Percentiles rank a stretch among this genome's conserved stretches.
phyloP scores from a whole-genome alignment of 2,113 vertebrate species.

The Accipiter virgatus region DNA sequence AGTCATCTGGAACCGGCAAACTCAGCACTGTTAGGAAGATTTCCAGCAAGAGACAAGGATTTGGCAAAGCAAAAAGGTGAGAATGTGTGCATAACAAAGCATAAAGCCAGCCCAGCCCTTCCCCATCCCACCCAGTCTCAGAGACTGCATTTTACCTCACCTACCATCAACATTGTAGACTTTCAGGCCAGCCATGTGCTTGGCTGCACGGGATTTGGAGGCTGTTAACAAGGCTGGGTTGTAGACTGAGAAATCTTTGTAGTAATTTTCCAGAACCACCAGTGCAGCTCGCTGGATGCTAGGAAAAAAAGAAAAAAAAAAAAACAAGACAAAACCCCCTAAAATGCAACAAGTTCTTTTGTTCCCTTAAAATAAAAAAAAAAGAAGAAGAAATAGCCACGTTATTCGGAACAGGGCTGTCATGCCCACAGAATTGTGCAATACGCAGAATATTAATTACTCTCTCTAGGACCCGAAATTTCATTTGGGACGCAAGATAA shows the following conservation, averaged over 20 bases:
- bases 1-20: background rate
- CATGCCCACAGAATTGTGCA: background rate
- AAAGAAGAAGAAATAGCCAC: background rate
- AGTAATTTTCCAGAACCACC: slow-evolving; percentile 92
- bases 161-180: slow-evolving; percentile 93
- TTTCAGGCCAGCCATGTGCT: slow-evolving; percentile 91
- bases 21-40: background rate
- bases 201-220: slow-evolving; percentile 86
- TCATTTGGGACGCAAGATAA: background rate
- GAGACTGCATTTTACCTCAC: slow-evolving; percentile 50
- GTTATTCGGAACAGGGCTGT: background rate
- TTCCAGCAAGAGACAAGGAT: slow-evolving; percentile 33
- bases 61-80: slow-evolving; percentile 50
- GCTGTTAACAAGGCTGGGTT: slow-evolving; percentile 88
- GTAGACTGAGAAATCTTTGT: slow-evolving; percentile 91
- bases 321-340: background rate
- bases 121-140: slow-evolving; percentile 13
- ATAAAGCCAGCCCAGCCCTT: background rate
- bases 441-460: background rate
- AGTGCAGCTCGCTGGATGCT: slow-evolving; percentile 94
- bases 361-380: background rate
- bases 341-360: background rate
- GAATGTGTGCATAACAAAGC: slow-evolving; percentile 34
- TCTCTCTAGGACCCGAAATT: background rate
- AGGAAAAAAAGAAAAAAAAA: background rate